phyloP scores from a whole-genome alignment of 2,113 vertebrate species.

The Tautogolabrus adspersus region DNA sequence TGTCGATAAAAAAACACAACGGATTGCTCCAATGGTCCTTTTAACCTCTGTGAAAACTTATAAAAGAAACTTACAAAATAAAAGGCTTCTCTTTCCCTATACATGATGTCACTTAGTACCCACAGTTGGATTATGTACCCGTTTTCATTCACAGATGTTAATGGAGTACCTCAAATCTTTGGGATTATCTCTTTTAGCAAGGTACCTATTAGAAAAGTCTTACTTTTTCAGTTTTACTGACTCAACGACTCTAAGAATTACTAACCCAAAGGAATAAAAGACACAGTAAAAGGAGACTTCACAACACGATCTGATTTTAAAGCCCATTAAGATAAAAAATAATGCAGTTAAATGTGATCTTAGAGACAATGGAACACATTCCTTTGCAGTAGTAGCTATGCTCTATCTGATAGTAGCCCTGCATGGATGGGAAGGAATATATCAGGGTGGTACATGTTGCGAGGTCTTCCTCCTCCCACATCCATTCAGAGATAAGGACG shows the following conservation, averaged over 20 bases:
- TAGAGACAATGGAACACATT: constrained; percentile 24
- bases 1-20: constrained; percentile 21
- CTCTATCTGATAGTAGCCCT: constrained; percentile 56
- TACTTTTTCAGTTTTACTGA: not conserved
- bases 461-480: constrained; percentile 43
- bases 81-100: too few relatives aligned
- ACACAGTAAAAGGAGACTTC: not conserved
- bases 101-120: too few relatives aligned
- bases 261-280: not conserved
- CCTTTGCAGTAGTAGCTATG: constrained; percentile 9
- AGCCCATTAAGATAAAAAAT: constrained; percentile 34
- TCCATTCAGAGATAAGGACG: constrained; percentile 68
- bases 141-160: not conserved
- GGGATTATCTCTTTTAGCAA: not conserved
- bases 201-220: not conserved
- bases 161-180: not conserved
- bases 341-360: constrained; percentile 42
- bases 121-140: not conserved
- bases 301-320: constrained; percentile 4
- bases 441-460: constrained; percentile 61
- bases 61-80: not conserved
- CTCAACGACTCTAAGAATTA: not conserved
- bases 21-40: not conserved
- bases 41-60: constrained; percentile 30
- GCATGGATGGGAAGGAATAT: constrained; percentile 52